Base-by-base conservation (phyloP, 2,888 invertebrate species). In the Steinernema scapterisci region DNA sequence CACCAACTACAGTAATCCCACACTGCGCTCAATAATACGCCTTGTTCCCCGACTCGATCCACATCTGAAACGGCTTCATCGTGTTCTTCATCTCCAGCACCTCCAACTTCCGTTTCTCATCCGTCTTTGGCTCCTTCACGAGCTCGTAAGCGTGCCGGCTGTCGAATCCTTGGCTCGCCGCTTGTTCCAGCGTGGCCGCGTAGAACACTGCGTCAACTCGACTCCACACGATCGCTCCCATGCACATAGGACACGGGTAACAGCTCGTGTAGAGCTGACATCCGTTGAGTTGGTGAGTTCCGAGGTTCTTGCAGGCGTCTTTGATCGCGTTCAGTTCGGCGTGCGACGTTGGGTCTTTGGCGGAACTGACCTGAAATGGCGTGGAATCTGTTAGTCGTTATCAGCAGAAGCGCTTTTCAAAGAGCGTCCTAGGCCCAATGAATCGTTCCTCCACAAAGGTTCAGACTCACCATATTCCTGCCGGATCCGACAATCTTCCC, bases 211-310 rank as follows among this genome's bases (percentile, higher is more conserved):
- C 82, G 71, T 83, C 81, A 19, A 86, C 75, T 31, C 82, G 78
- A 9, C 85, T 82, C 86, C 86, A 86, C 19, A 86, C 77, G 75
- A 76, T 74, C 11, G 85, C 86, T n/a, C 85, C 85, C 83, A 85
- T 81, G 74, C 84, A 84, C 84, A 84, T 85, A 0, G 85, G 84
- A 74, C 85, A 85, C 7, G 85, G 85, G 75, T 85, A 85, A 72
- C 84, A 85, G 27, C 84, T 84, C 0, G 85, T 86, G 79, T 86
- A 86, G n/a, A 86, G 80, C 16, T 73, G 76, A 70, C 81, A 83
- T 31, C 85, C 86, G 56, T 38, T 73, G 74, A 80, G 71, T 27
- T 81, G 75, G 71, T 76, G 80, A n/a, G 70, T 76, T n/a, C 76
- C 79, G 44, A 83, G 72, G 7, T 74, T 79, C 73, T 82, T 79